A percentile compares a stretch with the other conserved stretches of the same genome.
Evolutionary conservation across 2,113 vertebrate species (phyloP).

Genomic region (Siniperca chuatsi): DNA sequence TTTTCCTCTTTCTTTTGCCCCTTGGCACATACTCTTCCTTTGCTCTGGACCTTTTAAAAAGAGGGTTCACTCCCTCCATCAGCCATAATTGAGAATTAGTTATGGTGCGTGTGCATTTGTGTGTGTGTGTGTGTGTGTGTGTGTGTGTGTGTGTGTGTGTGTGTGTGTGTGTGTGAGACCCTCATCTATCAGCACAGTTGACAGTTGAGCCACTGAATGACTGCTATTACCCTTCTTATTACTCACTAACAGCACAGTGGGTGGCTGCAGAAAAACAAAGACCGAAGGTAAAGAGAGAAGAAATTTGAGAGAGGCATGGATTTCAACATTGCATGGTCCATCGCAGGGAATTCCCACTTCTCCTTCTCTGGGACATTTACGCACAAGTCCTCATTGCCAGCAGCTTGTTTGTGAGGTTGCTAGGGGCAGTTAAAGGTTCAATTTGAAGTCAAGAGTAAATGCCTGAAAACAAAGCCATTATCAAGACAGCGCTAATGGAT

Average conservation of each 20-base stretch:
- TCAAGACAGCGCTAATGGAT: conserved; percentile 51
- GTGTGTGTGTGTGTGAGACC: conserved; percentile 37
- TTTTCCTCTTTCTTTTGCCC: conserved; percentile 50
- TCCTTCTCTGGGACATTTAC: conserved; percentile 16
- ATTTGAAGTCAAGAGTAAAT: conserved; percentile 50
- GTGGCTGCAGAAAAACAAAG: conserved; percentile 58
- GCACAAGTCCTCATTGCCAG: conserved; percentile 5
- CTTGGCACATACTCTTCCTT: conserved; percentile 31
- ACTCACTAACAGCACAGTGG: conserved; percentile 48
- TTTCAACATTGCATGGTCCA: not conserved
- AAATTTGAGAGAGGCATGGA: conserved; percentile 3
- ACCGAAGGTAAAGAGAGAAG: conserved; percentile 32
- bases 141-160: conserved; percentile 58
- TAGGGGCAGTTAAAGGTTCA: conserved; percentile 53
- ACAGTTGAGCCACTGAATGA: conserved; percentile 64
- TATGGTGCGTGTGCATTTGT: conserved; percentile 61
- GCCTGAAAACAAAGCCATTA: conserved; percentile 48
- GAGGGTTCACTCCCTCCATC: conserved; percentile 36
- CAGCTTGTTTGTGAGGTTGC: conserved; percentile 52
- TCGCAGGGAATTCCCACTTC: conserved; percentile 60
- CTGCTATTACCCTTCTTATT: conserved; percentile 59
- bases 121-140: conserved; percentile 25
- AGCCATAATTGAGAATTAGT: conserved; percentile 71
- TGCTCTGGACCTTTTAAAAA: conserved; percentile 49
- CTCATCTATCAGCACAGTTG: conserved; percentile 73